Evolutionary conservation across 2,888 invertebrate species (phyloP), one percentile per base, ranked within the genome.

Genomic region (Melanargia galathea): DNA sequence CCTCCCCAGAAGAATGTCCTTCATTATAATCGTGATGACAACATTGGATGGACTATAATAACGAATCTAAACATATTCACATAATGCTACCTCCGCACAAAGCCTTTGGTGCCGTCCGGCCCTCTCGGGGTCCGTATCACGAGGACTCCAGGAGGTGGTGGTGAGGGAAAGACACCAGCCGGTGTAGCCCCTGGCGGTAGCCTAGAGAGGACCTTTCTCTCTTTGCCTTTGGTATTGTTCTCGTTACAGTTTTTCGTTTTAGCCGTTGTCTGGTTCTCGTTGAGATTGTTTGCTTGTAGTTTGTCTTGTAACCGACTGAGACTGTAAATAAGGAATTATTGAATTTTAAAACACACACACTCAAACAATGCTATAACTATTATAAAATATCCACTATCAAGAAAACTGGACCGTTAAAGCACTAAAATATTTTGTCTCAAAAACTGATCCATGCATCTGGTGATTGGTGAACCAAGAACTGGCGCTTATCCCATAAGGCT

Each of bases 111-210:
- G 68, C 96, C 96, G 75, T 97, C 96, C 1, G 97, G 97, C 40
- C 96, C 96, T 73, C 93, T 92, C 0, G 97, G 97, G 79, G 95
- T 92, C 73, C 97, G 92, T 75, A 96, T 92, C 62, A 96, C 92
- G 13, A 90, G 84, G 1, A 92, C 90, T 11, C 92, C 90, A 5
- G 89, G 84, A 0, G 89, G 92, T 0, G 88, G 86, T 0, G 91
- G 91, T 5, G 87, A 90, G 1, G 87, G 89, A 71, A 86, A 89
- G 33, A 89, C 75, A 10, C 84, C 90, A 1, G 83, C 73, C 0
- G 79, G 73, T 0, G 86, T 84, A 3, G 87, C 79, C 6, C 86
- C 87, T 0, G 85, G 81, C 3, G 89, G 90, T 54, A 89, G 71
- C 57, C 92, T 78, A 1, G 82, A 77, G 4, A 91, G 73, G 18